Evolutionary conservation across 2,113 vertebrate species (phyloP), one percentile per base, ranked within the genome.

Genomic region (Glareola pratincola): DNA sequence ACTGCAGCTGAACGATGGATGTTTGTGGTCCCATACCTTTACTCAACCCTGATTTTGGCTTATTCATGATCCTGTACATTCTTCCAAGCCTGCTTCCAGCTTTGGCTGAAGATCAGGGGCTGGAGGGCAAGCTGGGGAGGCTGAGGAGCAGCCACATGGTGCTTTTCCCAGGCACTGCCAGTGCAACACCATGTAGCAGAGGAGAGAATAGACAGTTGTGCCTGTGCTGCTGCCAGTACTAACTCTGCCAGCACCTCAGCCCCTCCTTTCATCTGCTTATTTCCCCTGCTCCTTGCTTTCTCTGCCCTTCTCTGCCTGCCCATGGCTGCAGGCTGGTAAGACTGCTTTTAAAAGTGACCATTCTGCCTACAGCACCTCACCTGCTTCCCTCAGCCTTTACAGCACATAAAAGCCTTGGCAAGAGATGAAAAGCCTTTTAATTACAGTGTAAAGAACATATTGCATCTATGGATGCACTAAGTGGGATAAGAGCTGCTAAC

Each of bases 401-500:
- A 64, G 71, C 36, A 29, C 17, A 41, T 47, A 68, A 88, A 91
- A 81, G 12, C 66, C 36, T 37, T 79, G 62, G 48, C 29, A 64
- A 57, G 66, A 82, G 50, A 57, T 79, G 15, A 94, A 88, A 92
- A 94, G 7, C 27, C 26, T 82, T 94, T 85, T 79, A 76, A 93
- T 87, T 85, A 16, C 8, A 17, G 19, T 32, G 23, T 37, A 76
- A 87, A 74, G 76, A 88, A 45, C 43, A n/a, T 16, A 39, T 4
- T 82, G 56, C 82, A 76, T 68, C 92, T 94, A 62, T 94, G 76
- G 45, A 76, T 94, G 73, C 85, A 76, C 50, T n/a, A 54, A 66
- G 91, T 96, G 96, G 97, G 97, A 97, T 96, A 93, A 93, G 94
- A 98, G 95, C 95, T 96, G 96, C 97, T 97, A 92, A 97, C 88